These are phyloP conservation scores for Glossophaga mutica DNA, from an alignment of 2,797 vertebrate species.

Conservation along the genomic window DNA sequence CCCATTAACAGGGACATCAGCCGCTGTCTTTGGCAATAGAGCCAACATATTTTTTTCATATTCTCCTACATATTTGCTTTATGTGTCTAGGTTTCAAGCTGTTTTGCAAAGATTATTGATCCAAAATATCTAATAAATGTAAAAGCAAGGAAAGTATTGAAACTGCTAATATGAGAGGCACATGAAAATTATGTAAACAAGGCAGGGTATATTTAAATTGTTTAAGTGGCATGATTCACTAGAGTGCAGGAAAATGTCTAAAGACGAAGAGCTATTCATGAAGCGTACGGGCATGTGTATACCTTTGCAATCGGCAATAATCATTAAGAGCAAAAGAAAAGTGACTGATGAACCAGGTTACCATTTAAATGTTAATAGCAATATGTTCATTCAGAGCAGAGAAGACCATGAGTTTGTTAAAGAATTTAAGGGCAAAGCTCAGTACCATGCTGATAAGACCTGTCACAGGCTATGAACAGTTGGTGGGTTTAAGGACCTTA, in stretches of 20 bases:
- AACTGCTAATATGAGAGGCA: not conserved
- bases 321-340: not conserved
- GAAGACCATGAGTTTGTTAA: not conserved
- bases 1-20: not conserved
- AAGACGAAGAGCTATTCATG: slow-evolving; percentile 35
- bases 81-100: not conserved
- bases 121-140: not conserved
- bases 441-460: not conserved
- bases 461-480: not conserved
- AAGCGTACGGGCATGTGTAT: not conserved
- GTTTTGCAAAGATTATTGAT: slow-evolving; percentile 11
- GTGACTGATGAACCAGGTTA: not conserved
- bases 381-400: not conserved
- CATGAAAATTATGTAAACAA: not conserved
- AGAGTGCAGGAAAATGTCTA: not conserved
- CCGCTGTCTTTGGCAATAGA: not conserved
- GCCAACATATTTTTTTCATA: not conserved
- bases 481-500: not conserved
- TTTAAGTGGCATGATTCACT: not conserved
- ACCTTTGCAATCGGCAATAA: not conserved
- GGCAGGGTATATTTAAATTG: not conserved
- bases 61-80: not conserved
- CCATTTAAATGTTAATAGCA: not conserved
- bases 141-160: not conserved
- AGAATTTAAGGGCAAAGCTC: not conserved